phyloP scores from a whole-genome alignment of 2,113 vertebrate genomes.

The Notechis scutatus region DNA sequence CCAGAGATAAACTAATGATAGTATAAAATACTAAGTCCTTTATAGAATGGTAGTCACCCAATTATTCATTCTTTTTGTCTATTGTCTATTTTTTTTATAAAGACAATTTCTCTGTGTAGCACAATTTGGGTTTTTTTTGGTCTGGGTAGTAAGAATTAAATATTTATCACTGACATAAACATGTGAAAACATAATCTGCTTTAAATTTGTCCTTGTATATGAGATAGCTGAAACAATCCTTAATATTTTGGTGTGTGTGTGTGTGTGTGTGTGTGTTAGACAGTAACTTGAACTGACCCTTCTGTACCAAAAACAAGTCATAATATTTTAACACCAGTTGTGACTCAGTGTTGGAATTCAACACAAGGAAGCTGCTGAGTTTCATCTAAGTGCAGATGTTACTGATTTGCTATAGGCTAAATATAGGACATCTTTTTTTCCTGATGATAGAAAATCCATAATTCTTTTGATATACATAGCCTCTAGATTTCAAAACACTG shows the following conservation, averaged over 20 bases:
- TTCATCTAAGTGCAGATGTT: neutral
- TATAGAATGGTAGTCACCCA: neutral
- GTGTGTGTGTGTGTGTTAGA: neutral
- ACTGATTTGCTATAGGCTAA: neutral
- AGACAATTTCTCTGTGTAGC: neutral
- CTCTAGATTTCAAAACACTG: neutral
- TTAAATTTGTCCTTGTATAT: neutral
- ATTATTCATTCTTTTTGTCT: neutral
- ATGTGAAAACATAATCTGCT: neutral
- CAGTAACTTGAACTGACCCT: neutral
- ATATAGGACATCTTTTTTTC: neutral
- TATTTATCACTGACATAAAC: neutral
- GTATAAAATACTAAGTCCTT: neutral
- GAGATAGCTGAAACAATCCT: neutral
- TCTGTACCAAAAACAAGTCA: neutral
- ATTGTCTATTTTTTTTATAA: neutral
- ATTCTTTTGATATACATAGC: neutral
- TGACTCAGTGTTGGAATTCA: neutral
- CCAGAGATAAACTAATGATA: neutral
- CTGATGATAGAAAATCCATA: neutral
- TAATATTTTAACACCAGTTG: conserved; percentile 5
- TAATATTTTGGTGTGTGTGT: neutral
- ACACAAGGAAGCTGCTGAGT: neutral
- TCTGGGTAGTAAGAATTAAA: neutral
- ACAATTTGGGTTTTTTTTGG: neutral